These are phyloP conservation scores for Rousettus madagascariensis DNA, from an alignment of 2,797 vertebrate genomes.

Conservation along the genomic window DNA sequence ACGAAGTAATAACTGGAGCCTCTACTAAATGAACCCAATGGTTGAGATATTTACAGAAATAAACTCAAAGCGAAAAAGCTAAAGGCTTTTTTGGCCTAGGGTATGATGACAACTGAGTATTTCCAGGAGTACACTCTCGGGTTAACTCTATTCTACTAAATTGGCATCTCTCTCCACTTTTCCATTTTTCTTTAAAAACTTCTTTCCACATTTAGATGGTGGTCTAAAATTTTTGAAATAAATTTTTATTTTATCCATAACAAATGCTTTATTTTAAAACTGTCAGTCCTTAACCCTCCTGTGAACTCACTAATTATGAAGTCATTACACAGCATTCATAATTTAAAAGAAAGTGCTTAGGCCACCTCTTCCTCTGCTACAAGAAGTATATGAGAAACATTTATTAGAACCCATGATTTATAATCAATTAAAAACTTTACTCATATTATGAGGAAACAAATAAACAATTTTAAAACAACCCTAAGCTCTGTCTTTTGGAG, in stretches of 20 bases:
- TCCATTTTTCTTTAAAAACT: constrained; percentile 19
- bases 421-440: background rate
- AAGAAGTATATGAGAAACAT: background rate
- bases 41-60: constrained; percentile 64
- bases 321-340: background rate
- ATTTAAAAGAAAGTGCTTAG: background rate
- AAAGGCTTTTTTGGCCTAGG: constrained; percentile 31
- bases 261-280: background rate
- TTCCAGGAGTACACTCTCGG: background rate
- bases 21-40: constrained; percentile 56
- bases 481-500: background rate
- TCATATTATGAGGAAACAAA: background rate
- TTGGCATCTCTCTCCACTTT: background rate
- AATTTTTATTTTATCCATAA: background rate
- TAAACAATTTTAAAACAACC: background rate
- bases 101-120: constrained; percentile 38
- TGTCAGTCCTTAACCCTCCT: background rate
- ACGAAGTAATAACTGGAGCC: constrained; percentile 53
- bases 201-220: constrained; percentile 29
- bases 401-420: background rate
- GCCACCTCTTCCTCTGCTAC: background rate
- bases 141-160: background rate
- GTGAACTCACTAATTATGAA: background rate
- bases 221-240: constrained; percentile 15
- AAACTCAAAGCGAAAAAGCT: constrained; percentile 54